A percentile compares a stretch with the other conserved stretches of the same genome.
Conservation (phyloP, 2,113 vertebrate genomes). For the Electrona antarctica region DNA sequence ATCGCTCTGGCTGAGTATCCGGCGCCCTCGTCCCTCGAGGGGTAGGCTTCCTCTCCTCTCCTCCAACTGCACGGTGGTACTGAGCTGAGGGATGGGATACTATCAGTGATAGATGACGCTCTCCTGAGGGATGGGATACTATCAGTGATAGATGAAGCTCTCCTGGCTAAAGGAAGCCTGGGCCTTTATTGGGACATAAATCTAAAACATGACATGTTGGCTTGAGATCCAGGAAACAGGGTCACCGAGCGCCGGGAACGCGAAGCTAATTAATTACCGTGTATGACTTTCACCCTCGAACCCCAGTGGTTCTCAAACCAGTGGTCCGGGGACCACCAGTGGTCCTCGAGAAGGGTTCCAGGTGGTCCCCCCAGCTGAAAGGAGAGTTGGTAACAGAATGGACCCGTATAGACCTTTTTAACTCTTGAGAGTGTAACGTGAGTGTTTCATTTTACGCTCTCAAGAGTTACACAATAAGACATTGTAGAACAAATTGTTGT, state of each 20-base stretch:
- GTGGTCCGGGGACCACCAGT: too few species aligned
- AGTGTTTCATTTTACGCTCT: too few species aligned
- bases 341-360: too few species aligned
- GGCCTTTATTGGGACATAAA: constrained; percentile 57
- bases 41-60: constrained; percentile 45
- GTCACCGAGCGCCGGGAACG: constrained; percentile 51
- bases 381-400: too few species aligned
- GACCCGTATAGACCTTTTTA: too few species aligned
- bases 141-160: constrained; percentile 66
- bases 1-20: constrained; percentile 60
- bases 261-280: constrained; percentile 63
- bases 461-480: too few species aligned
- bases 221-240: constrained; percentile 59
- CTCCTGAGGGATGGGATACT: constrained; percentile 49
- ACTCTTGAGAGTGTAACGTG: too few species aligned
- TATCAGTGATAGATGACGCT: constrained; percentile 67
- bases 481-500: too few species aligned
- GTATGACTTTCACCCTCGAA: constrained; percentile 44
- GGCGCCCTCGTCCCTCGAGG: constrained; percentile 50
- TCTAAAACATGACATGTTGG: constrained; percentile 56
- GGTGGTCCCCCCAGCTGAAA: too few species aligned
- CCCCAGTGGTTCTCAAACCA: too few species aligned
- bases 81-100: constrained; percentile 46
- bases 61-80: background rate
- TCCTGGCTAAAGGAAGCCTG: constrained; percentile 46